Conservation (phyloP, 2,888 invertebrate species). For the Chrysolina haemoptera region DNA sequence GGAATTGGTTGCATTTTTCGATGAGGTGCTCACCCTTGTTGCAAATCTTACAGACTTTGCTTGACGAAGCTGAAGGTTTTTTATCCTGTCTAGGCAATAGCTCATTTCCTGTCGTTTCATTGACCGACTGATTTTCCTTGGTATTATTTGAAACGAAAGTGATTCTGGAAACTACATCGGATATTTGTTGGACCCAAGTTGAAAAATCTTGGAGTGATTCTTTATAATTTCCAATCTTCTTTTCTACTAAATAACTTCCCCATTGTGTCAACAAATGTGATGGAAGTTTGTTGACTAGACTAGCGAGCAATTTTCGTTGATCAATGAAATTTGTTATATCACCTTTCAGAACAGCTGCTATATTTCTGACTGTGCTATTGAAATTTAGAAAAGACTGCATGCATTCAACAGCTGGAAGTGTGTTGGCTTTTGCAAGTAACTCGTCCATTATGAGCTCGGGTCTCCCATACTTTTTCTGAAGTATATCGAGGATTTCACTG, state of each 20-base stretch:
- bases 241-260: too few species aligned
- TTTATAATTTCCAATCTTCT: too few species aligned
- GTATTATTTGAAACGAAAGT: background rate
- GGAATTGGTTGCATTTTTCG: conserved; percentile 5
- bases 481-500: conserved; percentile 5
- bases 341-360: too few species aligned
- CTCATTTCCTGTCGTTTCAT: background rate
- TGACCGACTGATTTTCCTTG: background rate
- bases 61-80: background rate
- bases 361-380: too few species aligned
- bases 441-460: conserved; percentile 1
- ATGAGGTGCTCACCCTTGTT: background rate
- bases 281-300: too few species aligned
- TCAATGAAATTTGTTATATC: too few species aligned
- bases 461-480: background rate
- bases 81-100: background rate
- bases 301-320: too few species aligned
- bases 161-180: background rate
- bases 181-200: conserved; percentile 3
- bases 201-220: background rate
- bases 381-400: background rate
- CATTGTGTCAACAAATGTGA: too few species aligned
- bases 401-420: conserved; percentile 8
- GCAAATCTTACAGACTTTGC: background rate
- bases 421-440: background rate